phyloP scores from a whole-genome alignment of 2,797 vertebrate genomes.

The Hypotaenidia okinawae region DNA sequence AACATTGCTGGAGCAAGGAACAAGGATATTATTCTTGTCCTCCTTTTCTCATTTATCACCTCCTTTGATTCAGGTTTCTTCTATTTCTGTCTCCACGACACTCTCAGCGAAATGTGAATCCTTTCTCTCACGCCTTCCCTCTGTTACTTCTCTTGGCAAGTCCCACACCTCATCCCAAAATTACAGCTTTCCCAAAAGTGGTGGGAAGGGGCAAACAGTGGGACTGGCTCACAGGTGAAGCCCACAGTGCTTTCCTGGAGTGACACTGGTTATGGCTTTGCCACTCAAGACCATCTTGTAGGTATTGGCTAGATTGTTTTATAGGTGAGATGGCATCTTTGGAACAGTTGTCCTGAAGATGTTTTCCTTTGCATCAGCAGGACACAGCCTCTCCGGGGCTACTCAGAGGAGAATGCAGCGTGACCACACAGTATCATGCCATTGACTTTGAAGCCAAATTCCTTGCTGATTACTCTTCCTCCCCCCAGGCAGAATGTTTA shows the following conservation, averaged over 20 bases:
- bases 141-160: neutral
- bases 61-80: neutral
- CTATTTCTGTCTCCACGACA: neutral
- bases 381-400: neutral
- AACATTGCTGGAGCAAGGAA: neutral
- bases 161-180: neutral
- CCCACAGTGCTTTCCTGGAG: rapidly evolving
- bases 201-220: neutral
- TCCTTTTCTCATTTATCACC: neutral
- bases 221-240: rapidly evolving
- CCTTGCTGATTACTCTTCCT: neutral
- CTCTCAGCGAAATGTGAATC: neutral
- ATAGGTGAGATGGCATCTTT: neutral
- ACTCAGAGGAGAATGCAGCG: neutral
- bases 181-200: neutral
- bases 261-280: neutral
- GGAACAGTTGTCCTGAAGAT: neutral
- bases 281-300: neutral
- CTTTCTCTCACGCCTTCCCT: neutral
- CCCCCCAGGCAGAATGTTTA: neutral
- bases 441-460: slow-evolving; percentile 15
- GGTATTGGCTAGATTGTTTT: neutral
- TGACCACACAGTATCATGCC: neutral
- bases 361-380: neutral
- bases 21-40: neutral